Percentiles rank a stretch among this genome's conserved stretches.
Conservation (phyloP, 35 echinoderm and acorn worm genomes). For the Ophiothrix spiculata region DNA sequence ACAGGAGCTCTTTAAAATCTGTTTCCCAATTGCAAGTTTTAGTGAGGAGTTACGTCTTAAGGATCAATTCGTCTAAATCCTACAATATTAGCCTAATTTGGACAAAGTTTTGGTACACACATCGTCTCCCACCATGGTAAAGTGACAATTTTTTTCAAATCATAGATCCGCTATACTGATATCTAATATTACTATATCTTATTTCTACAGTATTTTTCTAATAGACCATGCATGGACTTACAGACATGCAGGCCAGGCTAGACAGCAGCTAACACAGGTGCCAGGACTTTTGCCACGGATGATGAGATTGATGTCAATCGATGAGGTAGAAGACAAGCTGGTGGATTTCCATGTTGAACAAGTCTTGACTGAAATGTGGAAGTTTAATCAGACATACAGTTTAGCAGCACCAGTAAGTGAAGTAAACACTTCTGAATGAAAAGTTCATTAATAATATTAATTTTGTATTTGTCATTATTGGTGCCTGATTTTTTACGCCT, state of each 20-base stretch:
- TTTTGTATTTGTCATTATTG: too few relatives aligned
- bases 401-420: constrained; percentile 43
- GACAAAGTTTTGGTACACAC: too few relatives aligned
- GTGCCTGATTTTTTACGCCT: too few relatives aligned
- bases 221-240: constrained; percentile 83
- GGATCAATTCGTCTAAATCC: too few relatives aligned
- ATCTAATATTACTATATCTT: too few relatives aligned
- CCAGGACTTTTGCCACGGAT: constrained; percentile 45
- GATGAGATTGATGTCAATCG: constrained; percentile 45
- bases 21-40: not conserved
- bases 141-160: too few relatives aligned
- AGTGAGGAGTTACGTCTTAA: not conserved
- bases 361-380: constrained; percentile 51
- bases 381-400: constrained; percentile 59
- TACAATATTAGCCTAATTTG: too few relatives aligned
- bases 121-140: too few relatives aligned
- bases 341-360: constrained; percentile 22
- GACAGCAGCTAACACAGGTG: constrained; percentile 33
- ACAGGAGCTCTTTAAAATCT: not conserved
- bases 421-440: too few relatives aligned
- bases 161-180: too few relatives aligned
- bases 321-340: not conserved
- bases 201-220: constrained; percentile 56
- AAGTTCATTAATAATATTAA: too few relatives aligned
- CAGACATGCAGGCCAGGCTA: constrained; percentile 6